Evolutionary conservation across 2,113 vertebrate species (phyloP).

Genomic region (Agapornis roseicollis): DNA sequence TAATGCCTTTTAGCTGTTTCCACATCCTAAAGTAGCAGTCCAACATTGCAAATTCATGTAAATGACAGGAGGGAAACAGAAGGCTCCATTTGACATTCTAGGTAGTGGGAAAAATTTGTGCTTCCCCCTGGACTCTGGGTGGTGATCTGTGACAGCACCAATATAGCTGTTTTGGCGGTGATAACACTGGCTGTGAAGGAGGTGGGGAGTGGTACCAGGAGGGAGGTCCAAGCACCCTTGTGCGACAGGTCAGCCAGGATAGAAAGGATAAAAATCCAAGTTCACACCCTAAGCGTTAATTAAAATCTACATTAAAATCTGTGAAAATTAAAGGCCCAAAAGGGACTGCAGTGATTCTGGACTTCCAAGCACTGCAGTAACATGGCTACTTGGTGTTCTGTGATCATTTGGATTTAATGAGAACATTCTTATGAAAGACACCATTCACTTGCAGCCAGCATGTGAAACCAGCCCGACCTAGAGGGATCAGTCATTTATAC

Average conservation of each 20-base stretch:
- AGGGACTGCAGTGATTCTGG: not conserved
- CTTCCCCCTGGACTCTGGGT: accelerated
- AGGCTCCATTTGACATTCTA: not conserved
- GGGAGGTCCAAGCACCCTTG: not conserved
- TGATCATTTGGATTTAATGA: conserved; percentile 26
- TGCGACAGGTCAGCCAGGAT: not conserved
- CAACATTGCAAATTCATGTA: not conserved
- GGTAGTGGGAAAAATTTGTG: not conserved
- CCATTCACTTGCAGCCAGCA: not conserved
- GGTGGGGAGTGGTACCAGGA: not conserved
- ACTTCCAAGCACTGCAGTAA: not conserved
- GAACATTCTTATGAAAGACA: conserved; percentile 31
- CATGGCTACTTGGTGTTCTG: not conserved
- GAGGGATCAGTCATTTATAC: not conserved
- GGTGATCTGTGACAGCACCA: not conserved
- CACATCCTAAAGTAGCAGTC: not conserved
- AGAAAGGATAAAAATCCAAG: not conserved
- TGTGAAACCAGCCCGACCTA: not conserved
- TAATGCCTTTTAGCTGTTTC: not conserved
- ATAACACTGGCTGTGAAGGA: not conserved
- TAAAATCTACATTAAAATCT: not conserved
- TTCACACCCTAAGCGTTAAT: not conserved
- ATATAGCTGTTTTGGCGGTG: not conserved
- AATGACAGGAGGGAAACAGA: not conserved
- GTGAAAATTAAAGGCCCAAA: not conserved